These are phyloP conservation scores for Nasonovia ribisnigri DNA, from an alignment of 2,888 invertebrate species.

Conservation along the genomic window DNA sequence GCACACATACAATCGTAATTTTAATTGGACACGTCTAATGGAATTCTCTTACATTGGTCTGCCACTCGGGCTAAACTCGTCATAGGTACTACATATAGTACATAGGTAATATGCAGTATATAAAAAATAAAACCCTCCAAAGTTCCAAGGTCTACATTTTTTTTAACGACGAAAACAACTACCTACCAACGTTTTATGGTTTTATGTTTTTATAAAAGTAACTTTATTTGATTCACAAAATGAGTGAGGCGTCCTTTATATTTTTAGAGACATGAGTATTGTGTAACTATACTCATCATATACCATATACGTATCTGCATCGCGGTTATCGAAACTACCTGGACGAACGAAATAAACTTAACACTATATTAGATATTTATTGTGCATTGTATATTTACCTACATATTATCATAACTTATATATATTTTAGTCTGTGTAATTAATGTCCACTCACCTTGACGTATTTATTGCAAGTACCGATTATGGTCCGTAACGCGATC, in stretches of 20 bases:
- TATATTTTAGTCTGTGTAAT: not conserved
- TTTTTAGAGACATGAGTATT: not conserved
- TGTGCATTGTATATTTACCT: not conserved
- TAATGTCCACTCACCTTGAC: constrained; percentile 39
- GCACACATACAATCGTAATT: not conserved
- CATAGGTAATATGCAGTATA: not conserved
- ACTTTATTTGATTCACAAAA: not conserved
- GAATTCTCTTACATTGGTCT: not conserved
- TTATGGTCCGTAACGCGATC: constrained; percentile 45
- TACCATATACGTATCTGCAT: not conserved
- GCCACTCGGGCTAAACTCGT: not conserved
- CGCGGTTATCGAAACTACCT: not conserved
- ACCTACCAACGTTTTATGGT: not conserved
- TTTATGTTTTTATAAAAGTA: not conserved
- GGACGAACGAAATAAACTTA: not conserved
- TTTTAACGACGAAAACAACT: not conserved
- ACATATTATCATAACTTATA: not conserved
- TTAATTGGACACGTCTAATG: constrained; percentile 32
- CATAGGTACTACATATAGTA: not conserved
- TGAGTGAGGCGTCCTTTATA: not conserved
- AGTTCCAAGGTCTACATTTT: not conserved
- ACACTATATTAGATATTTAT: not conserved
- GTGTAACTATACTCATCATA: not conserved
- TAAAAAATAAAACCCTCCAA: not conserved
- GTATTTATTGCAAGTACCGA: constrained; percentile 37